phyloP scores from a whole-genome alignment of 2,113 vertebrate species.

The Lepidothrix coronata region DNA sequence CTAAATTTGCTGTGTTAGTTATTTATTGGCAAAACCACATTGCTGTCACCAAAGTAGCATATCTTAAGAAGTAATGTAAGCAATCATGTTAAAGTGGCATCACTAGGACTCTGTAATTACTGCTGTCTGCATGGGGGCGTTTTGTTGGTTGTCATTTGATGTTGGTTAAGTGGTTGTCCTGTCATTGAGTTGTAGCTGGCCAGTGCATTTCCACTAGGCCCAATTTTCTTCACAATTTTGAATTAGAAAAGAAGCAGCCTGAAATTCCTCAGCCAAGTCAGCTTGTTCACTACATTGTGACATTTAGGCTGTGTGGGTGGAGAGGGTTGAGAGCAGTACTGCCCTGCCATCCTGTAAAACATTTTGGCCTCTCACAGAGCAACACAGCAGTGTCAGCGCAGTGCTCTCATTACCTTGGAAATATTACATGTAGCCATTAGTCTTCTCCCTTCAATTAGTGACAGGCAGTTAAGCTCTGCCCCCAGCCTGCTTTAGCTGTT shows the following conservation, averaged over 20 bases:
- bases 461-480: background rate
- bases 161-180: background rate
- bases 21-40: background rate
- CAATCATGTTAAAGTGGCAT: background rate
- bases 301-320: slow-evolving; percentile 32
- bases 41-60: background rate
- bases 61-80: background rate
- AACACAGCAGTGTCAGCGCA: slow-evolving; percentile 7
- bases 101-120: background rate
- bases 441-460: slow-evolving; percentile 41
- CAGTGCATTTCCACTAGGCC: background rate
- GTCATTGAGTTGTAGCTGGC: background rate
- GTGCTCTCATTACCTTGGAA: slow-evolving; percentile 10
- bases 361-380: background rate
- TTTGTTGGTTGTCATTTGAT: background rate
- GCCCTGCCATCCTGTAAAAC: slow-evolving; percentile 20
- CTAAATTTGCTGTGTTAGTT: background rate
- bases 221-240: slow-evolving; percentile 23
- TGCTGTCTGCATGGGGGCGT: background rate
- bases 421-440: slow-evolving; percentile 14
- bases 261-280: slow-evolving; percentile 39
- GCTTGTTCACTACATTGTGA: slow-evolving; percentile 2
- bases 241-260: slow-evolving; percentile 14
- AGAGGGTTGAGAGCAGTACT: background rate
- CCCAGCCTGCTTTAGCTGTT: background rate